Evolutionary conservation across 2,888 invertebrate species (phyloP).

Genomic region (Agriopis aurantiaria): DNA sequence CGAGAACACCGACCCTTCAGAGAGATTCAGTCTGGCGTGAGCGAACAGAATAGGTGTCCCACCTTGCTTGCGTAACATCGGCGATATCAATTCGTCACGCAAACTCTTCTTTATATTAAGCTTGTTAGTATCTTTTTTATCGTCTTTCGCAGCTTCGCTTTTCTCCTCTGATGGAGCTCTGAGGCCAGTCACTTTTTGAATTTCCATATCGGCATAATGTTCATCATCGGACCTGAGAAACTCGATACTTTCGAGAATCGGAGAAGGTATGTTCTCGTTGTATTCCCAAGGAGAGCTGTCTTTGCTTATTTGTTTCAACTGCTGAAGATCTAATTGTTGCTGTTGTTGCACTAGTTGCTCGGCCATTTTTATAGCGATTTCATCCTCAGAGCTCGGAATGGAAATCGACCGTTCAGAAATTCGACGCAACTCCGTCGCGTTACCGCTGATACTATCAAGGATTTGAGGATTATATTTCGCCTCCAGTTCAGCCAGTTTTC

Average conservation of each 20-base stretch:
- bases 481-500: conserved; percentile 88
- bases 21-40: conserved; percentile 92
- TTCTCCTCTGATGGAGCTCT: conserved; percentile 69
- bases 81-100: conserved; percentile 90
- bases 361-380: conserved; percentile 86
- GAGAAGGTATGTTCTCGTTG: conserved; percentile 88
- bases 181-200: conserved; percentile 84
- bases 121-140: conserved; percentile 65
- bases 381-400: conserved; percentile 92
- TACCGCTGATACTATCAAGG: conserved; percentile 88
- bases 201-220: conserved; percentile 83
- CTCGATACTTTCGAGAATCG: conserved; percentile 87
- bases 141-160: conserved; percentile 60
- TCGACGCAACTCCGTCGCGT: conserved; percentile 89
- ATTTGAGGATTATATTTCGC: conserved; percentile 89
- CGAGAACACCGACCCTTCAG: conserved; percentile 93
- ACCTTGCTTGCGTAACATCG: conserved; percentile 90
- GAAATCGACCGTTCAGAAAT: conserved; percentile 92
- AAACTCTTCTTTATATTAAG: conserved; percentile 83
- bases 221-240: conserved; percentile 87
- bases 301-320: conserved; percentile 76
- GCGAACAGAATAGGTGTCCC: conserved; percentile 93
- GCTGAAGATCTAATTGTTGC: conserved; percentile 36
- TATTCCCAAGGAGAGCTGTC: conserved; percentile 88
- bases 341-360: conserved; percentile 61